Percentiles rank a stretch among this genome's conserved stretches.
Conservation (phyloP, 2,113 vertebrate genomes). For the Phycodurus eques region DNA sequence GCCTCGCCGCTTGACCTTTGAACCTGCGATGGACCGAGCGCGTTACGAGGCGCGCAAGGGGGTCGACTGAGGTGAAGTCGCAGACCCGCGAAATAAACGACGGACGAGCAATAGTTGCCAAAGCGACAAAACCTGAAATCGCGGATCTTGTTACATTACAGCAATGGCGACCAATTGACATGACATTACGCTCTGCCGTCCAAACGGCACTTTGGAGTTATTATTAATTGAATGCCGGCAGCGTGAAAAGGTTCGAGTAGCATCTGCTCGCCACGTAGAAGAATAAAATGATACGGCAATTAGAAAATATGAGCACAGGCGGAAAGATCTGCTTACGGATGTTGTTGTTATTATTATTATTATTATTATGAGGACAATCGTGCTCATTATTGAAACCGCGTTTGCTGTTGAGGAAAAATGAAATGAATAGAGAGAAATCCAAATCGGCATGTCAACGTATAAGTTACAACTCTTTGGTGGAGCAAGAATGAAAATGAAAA, state of each 20-base stretch:
- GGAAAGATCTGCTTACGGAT: neutral
- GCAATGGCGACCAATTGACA: neutral
- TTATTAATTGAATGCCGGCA: neutral
- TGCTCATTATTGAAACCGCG: neutral
- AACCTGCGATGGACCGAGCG: slow-evolving; percentile 80
- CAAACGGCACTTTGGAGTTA: neutral
- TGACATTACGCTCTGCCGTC: neutral
- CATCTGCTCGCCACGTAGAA: neutral
- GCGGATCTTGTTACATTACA: neutral
- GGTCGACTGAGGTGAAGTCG: slow-evolving; percentile 88
- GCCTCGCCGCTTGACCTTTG: slow-evolving; percentile 31
- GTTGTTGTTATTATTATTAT: neutral
- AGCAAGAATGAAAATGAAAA: neutral
- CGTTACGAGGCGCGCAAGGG: slow-evolving; percentile 87
- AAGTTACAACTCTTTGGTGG: neutral
- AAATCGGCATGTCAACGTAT: neutral
- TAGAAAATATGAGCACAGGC: neutral
- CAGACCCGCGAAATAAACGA: slow-evolving; percentile 25
- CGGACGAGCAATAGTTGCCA: neutral
- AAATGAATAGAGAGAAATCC: neutral
- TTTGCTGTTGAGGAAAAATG: neutral
- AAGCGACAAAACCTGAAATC: neutral
- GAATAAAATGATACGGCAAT: neutral
- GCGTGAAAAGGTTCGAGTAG: slow-evolving; percentile 17
- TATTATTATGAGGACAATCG: neutral